Percentiles rank a stretch among this genome's conserved stretches.
phyloP scores from a whole-genome alignment of 1,140 invertebrate genomes.

The Armadillidium nasatum region DNA sequence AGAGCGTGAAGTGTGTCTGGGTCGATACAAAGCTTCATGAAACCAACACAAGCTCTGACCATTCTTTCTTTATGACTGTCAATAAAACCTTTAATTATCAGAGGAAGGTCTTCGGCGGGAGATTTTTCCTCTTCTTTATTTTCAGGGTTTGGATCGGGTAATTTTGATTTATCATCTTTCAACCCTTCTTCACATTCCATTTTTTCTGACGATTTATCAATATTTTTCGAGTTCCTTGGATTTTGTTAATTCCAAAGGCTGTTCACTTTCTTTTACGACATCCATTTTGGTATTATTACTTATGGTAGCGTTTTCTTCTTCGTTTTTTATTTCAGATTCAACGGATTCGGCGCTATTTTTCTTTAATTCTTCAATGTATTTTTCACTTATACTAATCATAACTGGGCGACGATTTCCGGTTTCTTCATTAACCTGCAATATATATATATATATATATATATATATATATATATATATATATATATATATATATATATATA shows the following conservation, averaged over 20 bases:
- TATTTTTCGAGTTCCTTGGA: constrained; percentile 21
- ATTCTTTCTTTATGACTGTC: constrained; percentile 32
- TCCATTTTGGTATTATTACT: constrained; percentile 16
- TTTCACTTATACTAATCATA: constrained; percentile 62
- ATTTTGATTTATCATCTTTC: constrained; percentile 9
- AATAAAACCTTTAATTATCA: constrained; percentile 24
- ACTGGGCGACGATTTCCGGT: constrained; percentile 77
- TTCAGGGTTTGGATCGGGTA: constrained; percentile 45
- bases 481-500: too few relatives aligned
- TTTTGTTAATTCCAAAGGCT: constrained; percentile 12
- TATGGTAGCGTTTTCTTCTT: not conserved
- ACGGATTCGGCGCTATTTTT: constrained; percentile 24
- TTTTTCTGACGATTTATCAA: constrained; percentile 22
- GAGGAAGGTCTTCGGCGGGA: constrained; percentile 8
- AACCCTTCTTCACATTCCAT: constrained; percentile 42
- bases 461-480: too few relatives aligned
- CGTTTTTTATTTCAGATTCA: not conserved
- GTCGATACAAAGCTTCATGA: constrained; percentile 70
- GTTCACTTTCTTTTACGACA: not conserved
- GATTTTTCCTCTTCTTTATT: constrained; percentile 20
- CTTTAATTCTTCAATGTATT: constrained; percentile 44
- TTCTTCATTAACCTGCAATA: constrained; percentile 62
- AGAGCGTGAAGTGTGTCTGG: constrained; percentile 73
- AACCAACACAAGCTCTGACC: constrained; percentile 60
- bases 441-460: too few relatives aligned